A percentile compares a stretch with the other conserved stretches of the same genome.
phyloP scores from a whole-genome alignment of 2,797 vertebrate genomes.

The Sitta carolinensis region DNA sequence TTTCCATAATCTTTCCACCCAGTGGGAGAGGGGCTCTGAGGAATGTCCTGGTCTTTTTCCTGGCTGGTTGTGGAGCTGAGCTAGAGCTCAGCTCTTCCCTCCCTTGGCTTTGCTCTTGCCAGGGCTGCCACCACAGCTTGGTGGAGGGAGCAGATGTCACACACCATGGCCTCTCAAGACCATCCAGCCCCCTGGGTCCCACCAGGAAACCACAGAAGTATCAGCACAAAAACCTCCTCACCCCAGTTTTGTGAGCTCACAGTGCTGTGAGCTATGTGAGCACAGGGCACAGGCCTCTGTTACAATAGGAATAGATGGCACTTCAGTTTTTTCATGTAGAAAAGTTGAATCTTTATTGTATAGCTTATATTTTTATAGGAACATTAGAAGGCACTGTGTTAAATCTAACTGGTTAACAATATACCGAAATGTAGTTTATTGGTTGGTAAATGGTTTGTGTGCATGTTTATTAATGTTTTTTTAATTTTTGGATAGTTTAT shows the following conservation, averaged over 20 bases:
- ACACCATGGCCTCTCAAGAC: not conserved
- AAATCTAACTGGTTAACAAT: not conserved
- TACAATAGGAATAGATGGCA: not conserved
- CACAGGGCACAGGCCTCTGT: not conserved
- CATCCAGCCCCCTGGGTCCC: not conserved
- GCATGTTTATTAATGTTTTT: not conserved
- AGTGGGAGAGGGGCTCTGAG: not conserved
- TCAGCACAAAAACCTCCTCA: not conserved
- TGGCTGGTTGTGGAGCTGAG: not conserved
- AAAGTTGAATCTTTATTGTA: not conserved
- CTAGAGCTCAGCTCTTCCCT: not conserved
- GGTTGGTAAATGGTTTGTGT: not conserved
- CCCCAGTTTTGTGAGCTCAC: not conserved
- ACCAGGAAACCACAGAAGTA: not conserved
- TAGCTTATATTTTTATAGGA: not conserved
- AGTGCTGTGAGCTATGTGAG: fast-evolving
- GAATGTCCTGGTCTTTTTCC: not conserved
- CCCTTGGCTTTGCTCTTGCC: not conserved
- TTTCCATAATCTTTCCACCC: not conserved
- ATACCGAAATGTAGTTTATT: not conserved
- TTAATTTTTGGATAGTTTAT: not conserved
- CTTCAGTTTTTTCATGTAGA: not conserved
- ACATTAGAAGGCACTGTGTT: not conserved
- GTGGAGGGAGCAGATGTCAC: not conserved
- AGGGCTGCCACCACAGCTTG: not conserved